phyloP scores from a whole-genome alignment of 2,888 invertebrate species.

The Colletes collaris region DNA sequence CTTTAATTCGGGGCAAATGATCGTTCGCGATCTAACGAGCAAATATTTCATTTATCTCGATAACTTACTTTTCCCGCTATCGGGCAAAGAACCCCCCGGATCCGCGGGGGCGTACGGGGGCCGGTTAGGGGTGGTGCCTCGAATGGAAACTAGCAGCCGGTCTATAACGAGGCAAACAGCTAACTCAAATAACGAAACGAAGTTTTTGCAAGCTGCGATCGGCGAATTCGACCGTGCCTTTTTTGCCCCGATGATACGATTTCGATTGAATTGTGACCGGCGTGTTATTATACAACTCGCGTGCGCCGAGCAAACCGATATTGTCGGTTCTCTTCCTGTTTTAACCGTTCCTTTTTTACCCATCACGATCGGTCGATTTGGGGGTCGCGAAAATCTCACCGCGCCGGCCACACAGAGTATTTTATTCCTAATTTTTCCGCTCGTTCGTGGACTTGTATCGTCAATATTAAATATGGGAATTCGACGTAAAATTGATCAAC shows the following conservation, averaged over 20 bases:
- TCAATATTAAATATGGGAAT: no score
- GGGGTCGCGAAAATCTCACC: no score
- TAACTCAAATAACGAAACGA: conserved; percentile 51
- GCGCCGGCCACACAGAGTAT: no score
- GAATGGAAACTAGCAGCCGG: conserved; percentile 18
- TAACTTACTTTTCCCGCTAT: conserved; percentile 23
- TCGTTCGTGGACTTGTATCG: no score
- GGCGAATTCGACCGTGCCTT: conserved; percentile 32
- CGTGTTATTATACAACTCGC: conserved; percentile 20
- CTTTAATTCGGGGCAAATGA: conserved; percentile 6
- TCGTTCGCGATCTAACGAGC: conserved; percentile 30
- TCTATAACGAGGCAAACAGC: conserved; percentile 44
- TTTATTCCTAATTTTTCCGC: no score
- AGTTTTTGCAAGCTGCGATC: conserved; percentile 42
- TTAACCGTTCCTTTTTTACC: background rate
- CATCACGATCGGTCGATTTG: background rate
- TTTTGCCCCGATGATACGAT: conserved; percentile 32
- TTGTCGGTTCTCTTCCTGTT: background rate
- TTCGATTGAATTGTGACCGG: conserved; percentile 41
- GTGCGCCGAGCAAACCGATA: conserved; percentile 3
- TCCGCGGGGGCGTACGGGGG: background rate
- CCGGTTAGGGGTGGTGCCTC: background rate
- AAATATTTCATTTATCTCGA: conserved; percentile 32
- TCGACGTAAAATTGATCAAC: no score
- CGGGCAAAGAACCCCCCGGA: conserved; percentile 5